These are phyloP conservation scores for Callinectes sapidus DNA, from an alignment of 2,888 invertebrate genomes.

Conservation along the genomic window DNA sequence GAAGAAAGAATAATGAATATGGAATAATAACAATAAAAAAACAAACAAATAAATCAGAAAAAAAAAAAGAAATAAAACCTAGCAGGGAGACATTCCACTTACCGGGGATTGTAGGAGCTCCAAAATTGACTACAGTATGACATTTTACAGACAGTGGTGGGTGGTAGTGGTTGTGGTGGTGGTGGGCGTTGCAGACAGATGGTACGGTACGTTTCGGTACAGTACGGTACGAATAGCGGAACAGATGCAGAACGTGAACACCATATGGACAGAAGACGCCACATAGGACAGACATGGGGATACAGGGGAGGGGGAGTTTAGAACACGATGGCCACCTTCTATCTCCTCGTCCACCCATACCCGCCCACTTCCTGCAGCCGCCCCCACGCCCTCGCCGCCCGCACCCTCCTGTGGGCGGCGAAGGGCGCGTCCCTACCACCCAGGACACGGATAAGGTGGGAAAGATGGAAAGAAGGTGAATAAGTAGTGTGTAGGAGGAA, in stretches of 20 bases:
- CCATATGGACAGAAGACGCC: slow-evolving; percentile 67
- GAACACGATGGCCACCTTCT: slow-evolving; percentile 47
- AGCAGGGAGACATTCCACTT: slow-evolving; percentile 79
- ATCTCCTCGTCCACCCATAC: neutral
- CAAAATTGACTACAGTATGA: slow-evolving; percentile 91
- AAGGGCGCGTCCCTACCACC: neutral
- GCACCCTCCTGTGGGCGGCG: slow-evolving; percentile 33
- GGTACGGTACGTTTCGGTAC: slow-evolving; percentile 65
- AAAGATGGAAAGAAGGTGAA: neutral
- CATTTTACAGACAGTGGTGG: slow-evolving; percentile 71
- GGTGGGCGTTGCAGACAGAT: slow-evolving; percentile 69
- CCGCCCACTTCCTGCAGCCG: neutral
- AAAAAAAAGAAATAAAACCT: neutral
- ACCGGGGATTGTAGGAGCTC: slow-evolving; percentile 99
- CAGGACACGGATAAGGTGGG: neutral
- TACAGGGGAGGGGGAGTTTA: slow-evolving; percentile 62
- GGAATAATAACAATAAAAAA: neutral
- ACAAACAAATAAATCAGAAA: neutral
- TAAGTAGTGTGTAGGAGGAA: neutral
- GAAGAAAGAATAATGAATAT: neutral
- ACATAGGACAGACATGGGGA: slow-evolving; percentile 70
- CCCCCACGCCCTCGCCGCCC: slow-evolving; percentile 13
- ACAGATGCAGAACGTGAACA: slow-evolving; percentile 68
- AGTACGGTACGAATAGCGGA: slow-evolving; percentile 69
- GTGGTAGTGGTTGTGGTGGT: slow-evolving; percentile 68